Evolutionary conservation across 92 coral and sea anemone genomes (phyloP), one percentile per base, ranked within the genome.

Genomic region (Phenganax subtilis): DNA sequence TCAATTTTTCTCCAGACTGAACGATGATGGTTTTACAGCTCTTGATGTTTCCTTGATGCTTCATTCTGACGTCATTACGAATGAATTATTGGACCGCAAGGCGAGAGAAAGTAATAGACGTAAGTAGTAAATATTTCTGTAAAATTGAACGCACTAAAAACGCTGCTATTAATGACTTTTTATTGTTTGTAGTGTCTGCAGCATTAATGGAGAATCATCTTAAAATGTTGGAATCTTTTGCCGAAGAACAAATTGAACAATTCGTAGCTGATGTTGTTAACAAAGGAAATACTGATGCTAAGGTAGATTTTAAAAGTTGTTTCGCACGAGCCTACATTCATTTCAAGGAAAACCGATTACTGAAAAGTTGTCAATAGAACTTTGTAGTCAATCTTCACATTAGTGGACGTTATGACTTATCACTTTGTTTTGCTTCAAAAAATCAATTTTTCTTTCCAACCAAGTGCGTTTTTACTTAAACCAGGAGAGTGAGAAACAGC

Each of bases 11-110:
- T 59, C 17, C 79, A 94, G 98, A 51, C 73, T 87, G 16, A 94
- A 92, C 75, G 92, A 88, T 71, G 98, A 94, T 75, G 98, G 98
- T 5, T 92, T 94, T 80, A 90, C 97, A 11, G 90, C 98, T 17
- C 85, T 94, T 76, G 98, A 94, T 55, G 88, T 94, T 52, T 93
- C 98, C n/a, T 87, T 90, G 52, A 90, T 94, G 90, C 92, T 94
- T 31, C 97, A 93, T 17, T 85, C 78, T 68, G 85, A 84, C 31
- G 73, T 89, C 67, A 90, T 91, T 57, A 89, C 88, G 12, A 88
- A 85, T 76, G 84, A 92, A 77, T 88, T 94, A 68, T 87, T 87
- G 76, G 75, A 89, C 29, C 88, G 84, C 71, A 91, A 92, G 71
- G 98, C 98, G 60, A 87, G 89, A 47, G 98, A 92, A 87, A 90